These are phyloP conservation scores for Aurelia sp. DNA, from an alignment of 30 jellyfish, hydroid and myxozoan species.

Conservation along the genomic window DNA sequence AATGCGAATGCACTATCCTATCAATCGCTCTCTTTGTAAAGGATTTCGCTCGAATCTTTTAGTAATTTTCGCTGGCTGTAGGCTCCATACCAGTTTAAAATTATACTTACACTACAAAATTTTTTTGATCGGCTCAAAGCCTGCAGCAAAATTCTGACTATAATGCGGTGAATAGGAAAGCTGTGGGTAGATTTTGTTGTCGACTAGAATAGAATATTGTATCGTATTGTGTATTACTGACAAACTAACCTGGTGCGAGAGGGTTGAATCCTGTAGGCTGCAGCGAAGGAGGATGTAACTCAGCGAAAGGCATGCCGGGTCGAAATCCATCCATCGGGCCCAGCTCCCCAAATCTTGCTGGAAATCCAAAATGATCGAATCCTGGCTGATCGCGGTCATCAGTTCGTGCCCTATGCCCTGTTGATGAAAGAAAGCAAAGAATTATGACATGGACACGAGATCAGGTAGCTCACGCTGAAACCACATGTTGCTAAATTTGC, in stretches of 20 bases:
- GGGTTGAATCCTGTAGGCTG: constrained; percentile 91
- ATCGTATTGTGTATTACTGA: no score
- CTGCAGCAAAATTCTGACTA: no score
- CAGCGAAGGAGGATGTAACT: constrained; percentile 92
- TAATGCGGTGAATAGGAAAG: no score
- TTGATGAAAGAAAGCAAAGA: constrained; percentile 1
- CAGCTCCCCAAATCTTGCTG: constrained; percentile 94
- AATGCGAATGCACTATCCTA: no score
- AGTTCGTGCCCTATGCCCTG: constrained; percentile 97
- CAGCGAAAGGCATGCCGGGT: constrained; percentile 93
- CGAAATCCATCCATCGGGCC: constrained; percentile 98
- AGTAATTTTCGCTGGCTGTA: no score
- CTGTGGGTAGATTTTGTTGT: no score
- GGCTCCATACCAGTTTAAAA: no score
- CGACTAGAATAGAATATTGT: no score
- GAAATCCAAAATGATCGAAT: constrained; percentile 96
- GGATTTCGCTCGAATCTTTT: no score
- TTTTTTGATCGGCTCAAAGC: no score
- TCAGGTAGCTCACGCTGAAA: constrained; percentile 24
- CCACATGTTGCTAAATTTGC: constrained; percentile 54
- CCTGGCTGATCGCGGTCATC: constrained; percentile 96
- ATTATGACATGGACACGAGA: neutral
- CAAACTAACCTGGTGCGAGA: constrained; percentile 89
- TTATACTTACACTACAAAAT: no score
- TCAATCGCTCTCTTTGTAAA: no score